A percentile compares a stretch with the other conserved stretches of the same genome.
These are phyloP conservation scores for Montipora capitata DNA, from an alignment of 92 coral and sea anemone species.

Conservation along the genomic window DNA sequence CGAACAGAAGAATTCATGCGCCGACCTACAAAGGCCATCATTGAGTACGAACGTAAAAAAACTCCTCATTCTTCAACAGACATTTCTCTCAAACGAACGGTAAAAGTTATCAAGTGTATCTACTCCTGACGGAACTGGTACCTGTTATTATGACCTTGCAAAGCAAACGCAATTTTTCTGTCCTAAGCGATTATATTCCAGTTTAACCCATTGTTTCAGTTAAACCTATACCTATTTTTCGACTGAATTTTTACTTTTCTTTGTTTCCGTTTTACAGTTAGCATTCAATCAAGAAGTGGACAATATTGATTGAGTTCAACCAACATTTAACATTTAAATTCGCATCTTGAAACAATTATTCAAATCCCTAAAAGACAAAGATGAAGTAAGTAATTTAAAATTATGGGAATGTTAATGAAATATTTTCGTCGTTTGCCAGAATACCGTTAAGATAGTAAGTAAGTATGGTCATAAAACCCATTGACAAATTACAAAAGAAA, in stretches of 20 bases:
- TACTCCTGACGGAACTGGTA: slow-evolving; percentile 17
- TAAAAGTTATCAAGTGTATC: background rate
- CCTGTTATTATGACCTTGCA: slow-evolving; percentile 18
- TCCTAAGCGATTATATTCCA: background rate
- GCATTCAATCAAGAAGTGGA: no score
- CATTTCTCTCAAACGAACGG: no score
- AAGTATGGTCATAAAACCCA: background rate
- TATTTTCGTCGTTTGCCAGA: no score
- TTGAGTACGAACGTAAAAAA: no score
- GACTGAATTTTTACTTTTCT: background rate
- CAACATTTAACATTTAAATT: no score
- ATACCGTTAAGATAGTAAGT: background rate
- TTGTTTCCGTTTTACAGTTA: background rate
- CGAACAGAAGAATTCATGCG: no score
- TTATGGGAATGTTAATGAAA: no score
- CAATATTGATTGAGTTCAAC: no score
- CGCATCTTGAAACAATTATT: no score
- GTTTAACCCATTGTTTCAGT: background rate
- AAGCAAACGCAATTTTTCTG: background rate
- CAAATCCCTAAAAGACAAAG: background rate
- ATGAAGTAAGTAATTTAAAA: background rate
- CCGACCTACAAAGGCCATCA: no score
- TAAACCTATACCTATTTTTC: background rate
- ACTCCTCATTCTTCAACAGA: no score
- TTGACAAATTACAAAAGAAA: slow-evolving; percentile 30